Evolutionary conservation across 2,888 invertebrate species (phyloP).

Genomic region (Seladonia tumulorum): DNA sequence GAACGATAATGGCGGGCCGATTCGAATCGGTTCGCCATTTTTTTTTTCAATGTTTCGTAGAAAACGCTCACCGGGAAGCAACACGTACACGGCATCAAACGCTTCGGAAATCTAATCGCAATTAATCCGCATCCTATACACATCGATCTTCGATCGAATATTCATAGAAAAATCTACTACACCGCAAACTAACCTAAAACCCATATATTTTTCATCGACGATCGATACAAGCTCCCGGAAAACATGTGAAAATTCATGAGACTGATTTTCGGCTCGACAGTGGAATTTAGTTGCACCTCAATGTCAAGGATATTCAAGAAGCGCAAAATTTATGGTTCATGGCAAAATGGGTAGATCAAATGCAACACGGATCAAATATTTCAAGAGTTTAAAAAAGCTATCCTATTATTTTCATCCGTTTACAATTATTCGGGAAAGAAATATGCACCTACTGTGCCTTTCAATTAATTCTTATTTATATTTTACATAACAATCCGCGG

Average conservation of each 20-base stretch:
- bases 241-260: neutral
- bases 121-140: neutral
- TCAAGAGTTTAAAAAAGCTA: neutral
- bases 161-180: neutral
- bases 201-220: neutral
- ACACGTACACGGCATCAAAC: neutral
- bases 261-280: neutral
- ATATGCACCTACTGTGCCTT: neutral
- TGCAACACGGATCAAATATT: neutral
- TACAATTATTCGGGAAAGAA: neutral
- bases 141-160: neutral
- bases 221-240: neutral
- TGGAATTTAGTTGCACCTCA: neutral
- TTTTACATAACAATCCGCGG: neutral
- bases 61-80: neutral
- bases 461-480: too few relatives aligned
- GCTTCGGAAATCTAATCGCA: neutral
- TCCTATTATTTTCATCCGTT: neutral
- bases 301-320: neutral
- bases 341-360: too few relatives aligned
- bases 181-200: neutral
- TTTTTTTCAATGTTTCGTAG: neutral
- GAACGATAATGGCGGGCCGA: constrained; percentile 7
- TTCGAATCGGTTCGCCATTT: neutral
- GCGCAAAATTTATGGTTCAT: too few relatives aligned